These are phyloP conservation scores for Uropetala carovei DNA, from an alignment of 2,888 invertebrate genomes.

Conservation along the genomic window DNA sequence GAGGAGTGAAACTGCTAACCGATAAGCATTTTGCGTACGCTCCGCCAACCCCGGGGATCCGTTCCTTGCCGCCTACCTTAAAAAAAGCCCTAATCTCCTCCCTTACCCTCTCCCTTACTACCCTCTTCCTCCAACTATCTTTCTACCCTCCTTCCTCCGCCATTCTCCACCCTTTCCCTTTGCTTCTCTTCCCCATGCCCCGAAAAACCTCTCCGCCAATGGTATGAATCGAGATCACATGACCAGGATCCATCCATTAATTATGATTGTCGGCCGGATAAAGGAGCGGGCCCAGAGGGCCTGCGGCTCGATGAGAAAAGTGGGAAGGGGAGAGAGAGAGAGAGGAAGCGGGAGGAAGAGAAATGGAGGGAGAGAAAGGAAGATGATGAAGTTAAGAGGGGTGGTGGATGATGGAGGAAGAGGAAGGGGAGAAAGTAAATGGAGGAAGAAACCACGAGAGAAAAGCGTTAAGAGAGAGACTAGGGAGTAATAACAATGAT, in stretches of 20 bases:
- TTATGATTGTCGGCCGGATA: conserved; percentile 59
- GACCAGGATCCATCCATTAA: conserved; percentile 62
- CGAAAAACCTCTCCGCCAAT: conserved; percentile 51
- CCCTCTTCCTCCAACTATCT: neutral
- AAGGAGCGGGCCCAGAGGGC: conserved; percentile 33
- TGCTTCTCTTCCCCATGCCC: neutral
- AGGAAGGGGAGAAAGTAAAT: neutral
- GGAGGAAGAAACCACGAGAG: neutral
- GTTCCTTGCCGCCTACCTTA: neutral
- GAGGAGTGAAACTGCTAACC: neutral
- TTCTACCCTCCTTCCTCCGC: neutral
- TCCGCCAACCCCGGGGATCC: conserved; percentile 11
- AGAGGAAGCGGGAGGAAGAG: neutral
- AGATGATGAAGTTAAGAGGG: neutral
- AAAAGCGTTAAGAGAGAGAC: neutral
- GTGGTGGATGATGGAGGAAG: neutral
- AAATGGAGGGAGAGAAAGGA: neutral
- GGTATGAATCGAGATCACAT: conserved; percentile 62
- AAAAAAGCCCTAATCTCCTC: conserved; percentile 17
- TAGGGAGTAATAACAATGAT: no score
- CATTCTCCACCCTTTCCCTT: neutral
- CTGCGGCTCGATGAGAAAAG: conserved; percentile 7
- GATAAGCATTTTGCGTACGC: conserved; percentile 60
- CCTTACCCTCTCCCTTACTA: no score
- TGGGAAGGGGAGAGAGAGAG: neutral